phyloP scores from a whole-genome alignment of 2,113 vertebrate species.

The Rhabdomys dilectus region DNA sequence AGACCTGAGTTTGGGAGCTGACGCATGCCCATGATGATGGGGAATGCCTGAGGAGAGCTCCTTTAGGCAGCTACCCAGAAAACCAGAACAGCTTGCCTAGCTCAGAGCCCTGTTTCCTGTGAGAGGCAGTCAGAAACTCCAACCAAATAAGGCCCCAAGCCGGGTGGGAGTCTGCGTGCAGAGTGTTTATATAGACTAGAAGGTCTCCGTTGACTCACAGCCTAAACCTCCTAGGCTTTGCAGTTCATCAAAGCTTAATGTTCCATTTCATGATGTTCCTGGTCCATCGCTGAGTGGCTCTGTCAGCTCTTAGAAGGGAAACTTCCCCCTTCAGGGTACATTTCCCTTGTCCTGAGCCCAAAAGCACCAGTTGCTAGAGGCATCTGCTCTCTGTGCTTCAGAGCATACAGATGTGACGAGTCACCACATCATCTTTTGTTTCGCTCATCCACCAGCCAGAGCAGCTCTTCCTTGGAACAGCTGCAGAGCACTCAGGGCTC shows the following conservation, averaged over 20 bases:
- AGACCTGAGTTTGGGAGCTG: background rate
- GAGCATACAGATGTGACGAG: constrained; percentile 63
- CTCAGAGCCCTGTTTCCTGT: background rate
- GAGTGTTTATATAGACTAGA: constrained; percentile 67
- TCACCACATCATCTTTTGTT: constrained; percentile 63
- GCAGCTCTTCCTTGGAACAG: constrained; percentile 55
- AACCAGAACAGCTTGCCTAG: constrained; percentile 60
- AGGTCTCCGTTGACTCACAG: constrained; percentile 68
- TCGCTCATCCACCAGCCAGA: constrained; percentile 42
- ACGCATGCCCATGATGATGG: background rate
- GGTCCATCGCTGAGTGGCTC: constrained; percentile 44
- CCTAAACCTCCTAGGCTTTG: constrained; percentile 69
- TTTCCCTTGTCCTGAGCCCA: background rate
- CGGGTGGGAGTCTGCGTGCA: constrained; percentile 22
- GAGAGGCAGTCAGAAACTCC: constrained; percentile 8
- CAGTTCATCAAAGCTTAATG: constrained; percentile 71
- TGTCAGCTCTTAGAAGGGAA: constrained; percentile 64
- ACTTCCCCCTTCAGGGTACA: constrained; percentile 13
- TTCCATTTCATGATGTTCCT: constrained; percentile 65
- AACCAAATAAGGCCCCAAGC: constrained; percentile 51
- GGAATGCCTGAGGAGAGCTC: background rate
- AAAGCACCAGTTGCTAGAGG: constrained; percentile 47
- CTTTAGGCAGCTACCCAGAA: background rate
- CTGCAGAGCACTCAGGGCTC: constrained; percentile 61
- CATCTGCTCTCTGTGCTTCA: constrained; percentile 50